Evolutionary conservation across 1,140 invertebrate species (phyloP), one percentile per base, ranked within the genome.

Genomic region (Geopemphigus sp.): DNA sequence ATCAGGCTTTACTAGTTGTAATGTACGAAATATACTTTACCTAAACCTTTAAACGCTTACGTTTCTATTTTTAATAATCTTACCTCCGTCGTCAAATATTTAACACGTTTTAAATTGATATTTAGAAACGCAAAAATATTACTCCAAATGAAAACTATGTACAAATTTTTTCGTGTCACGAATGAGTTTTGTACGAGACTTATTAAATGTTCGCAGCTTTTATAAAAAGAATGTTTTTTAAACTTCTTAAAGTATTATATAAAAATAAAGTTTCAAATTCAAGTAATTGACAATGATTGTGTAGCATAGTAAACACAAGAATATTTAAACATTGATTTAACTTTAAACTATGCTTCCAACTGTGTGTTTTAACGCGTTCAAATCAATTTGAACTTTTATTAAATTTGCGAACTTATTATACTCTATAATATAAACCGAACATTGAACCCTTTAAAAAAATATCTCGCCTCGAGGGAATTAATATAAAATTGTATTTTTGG

Each of bases 401-500:
- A 54, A 54, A 72, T 72, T n/a, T 17, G 1, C 17, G 19, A 1
- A 8, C 14, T 6, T 1, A 10, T 50, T 50, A 50, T 53, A 17
- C 15, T 54, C 3, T 72, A 72, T 32, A n/a, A 54, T 72, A 72
- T 54, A 32, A 72, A 54, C 68, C 17, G 47, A n/a, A 50, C 66
- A 26, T 47, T 50, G 66, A 68, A 53, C 68, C 17, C 68, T 54
- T 54, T 72, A 19, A 68, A 68, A 54, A 54, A 47, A 29, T 10
- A 17, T 72, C 24, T 29, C 6, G 47, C 10, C 68, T 72, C 68
- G 4, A 29, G 68, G 50, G 68, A 72, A 72, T 72, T 72, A 72
- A 72, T n/a, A 22, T 11, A 72, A 72, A 54, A 72, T 54, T 72
- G 68, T 72, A 72, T 72, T 54, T 72, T 29, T n/a, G 50, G 15